Percentiles rank a stretch among this genome's conserved stretches.
Evolutionary conservation across 2,113 vertebrate species (phyloP).

Genomic region (Hyperopisus bebe): DNA sequence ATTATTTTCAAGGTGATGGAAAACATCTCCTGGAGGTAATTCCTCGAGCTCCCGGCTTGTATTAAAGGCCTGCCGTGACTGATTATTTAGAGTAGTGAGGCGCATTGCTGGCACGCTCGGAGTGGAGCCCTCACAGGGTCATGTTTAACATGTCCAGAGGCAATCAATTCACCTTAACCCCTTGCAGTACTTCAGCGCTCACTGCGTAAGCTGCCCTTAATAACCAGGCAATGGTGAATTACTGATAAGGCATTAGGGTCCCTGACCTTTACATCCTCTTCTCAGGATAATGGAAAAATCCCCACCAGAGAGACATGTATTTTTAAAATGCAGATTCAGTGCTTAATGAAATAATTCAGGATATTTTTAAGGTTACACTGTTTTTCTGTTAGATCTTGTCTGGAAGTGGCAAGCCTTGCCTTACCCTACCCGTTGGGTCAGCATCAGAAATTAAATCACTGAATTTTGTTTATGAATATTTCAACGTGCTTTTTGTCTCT

Average conservation of each 20-base stretch:
- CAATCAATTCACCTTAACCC: conserved; percentile 41
- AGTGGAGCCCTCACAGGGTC: conserved; percentile 29
- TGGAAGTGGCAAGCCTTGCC: neutral
- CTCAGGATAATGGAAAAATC: conserved; percentile 26
- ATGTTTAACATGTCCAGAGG: conserved; percentile 46
- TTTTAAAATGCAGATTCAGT: conserved; percentile 37
- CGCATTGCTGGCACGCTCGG: conserved; percentile 7
- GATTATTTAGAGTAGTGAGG: conserved; percentile 24
- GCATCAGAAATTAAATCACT: conserved; percentile 9
- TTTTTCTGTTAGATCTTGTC: neutral
- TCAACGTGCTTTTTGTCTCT: neutral
- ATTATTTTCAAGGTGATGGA: conserved; percentile 26
- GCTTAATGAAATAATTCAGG: conserved; percentile 20
- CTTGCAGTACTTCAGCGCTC: conserved; percentile 25
- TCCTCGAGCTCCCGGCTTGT: conserved; percentile 11
- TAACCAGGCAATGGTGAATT: conserved; percentile 39
- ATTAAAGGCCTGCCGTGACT: conserved; percentile 20
- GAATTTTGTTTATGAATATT: neutral
- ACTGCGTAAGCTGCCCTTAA: conserved; percentile 34
- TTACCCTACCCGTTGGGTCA: neutral
- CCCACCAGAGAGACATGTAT: conserved; percentile 30
- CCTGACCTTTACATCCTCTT: conserved; percentile 29
- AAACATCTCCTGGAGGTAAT: conserved; percentile 24
- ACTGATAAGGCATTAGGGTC: conserved; percentile 37
- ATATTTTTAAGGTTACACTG: conserved; percentile 10